Evolutionary conservation across 2,113 vertebrate genomes (phyloP), one percentile per base, ranked within the genome.

Genomic region (Megatriorchis doriae): DNA sequence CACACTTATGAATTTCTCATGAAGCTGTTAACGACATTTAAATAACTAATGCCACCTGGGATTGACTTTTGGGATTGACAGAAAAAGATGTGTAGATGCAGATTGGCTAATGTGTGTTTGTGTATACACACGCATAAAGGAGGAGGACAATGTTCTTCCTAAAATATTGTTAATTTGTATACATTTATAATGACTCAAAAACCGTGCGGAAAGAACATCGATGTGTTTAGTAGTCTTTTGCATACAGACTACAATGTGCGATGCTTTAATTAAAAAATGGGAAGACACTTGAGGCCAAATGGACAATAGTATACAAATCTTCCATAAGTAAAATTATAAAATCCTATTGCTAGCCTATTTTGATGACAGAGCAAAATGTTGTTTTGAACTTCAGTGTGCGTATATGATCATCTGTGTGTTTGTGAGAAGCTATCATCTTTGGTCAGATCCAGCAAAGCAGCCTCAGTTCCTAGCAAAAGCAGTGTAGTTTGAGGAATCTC

Each of bases 141-240:
- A 61, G 13, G 29, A 29, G 7, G 12, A 45, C 1, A 23, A 6
- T 77, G 8, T 53, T 73, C 32, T 53, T 80, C 19, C 25, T 58
- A 53, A 88, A 81, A 31, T 53, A 71, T 7, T 67, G 23, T 83
- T 32, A 40, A 25, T 67, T 62, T 62, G 0, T 55, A 10, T 74
- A 11, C 4, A 14, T 79, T 73, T 73, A 25, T 36, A 55, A 15
- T 36, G 26, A 53, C 32, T 63, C 31, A 67, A 47, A 91, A 78
- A 21, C 1, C 16, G 12, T 2, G 1, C 21, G 21, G n/a, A 73
- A 70, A 27, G 20, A 66, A 21, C 13, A 53, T 9, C 1, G 7
- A 16, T 50, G 16, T 3, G 1, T 8, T 74, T 70, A 32, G 11
- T 62, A 11, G 66, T 75, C n/a, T 67, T 20, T 67, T 89, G 16